A percentile compares a stretch with the other conserved stretches of the same genome.
phyloP scores from a whole-genome alignment of 2,113 vertebrate species.

The Anolis sagrei region DNA sequence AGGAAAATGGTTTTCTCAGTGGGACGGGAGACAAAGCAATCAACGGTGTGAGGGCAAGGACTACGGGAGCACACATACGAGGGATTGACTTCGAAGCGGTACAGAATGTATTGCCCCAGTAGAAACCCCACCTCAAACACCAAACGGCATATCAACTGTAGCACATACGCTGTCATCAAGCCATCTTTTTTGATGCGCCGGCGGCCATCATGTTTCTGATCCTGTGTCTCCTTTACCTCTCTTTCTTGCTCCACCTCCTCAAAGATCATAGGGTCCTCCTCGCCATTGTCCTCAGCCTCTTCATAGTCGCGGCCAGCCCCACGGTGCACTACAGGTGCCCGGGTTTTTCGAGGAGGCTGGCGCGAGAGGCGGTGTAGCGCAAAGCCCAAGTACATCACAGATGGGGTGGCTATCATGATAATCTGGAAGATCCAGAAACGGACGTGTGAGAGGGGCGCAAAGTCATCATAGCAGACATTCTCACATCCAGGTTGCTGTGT shows the following conservation, averaged over 20 bases:
- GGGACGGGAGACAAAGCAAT: slow-evolving; percentile 90
- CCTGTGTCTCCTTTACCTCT: slow-evolving; percentile 64
- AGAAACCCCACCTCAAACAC: slow-evolving; percentile 85
- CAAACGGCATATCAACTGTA: slow-evolving; percentile 83
- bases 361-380: slow-evolving; percentile 88
- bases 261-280: slow-evolving; percentile 89
- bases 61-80: slow-evolving; percentile 83
- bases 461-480: slow-evolving; percentile 89
- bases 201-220: slow-evolving; percentile 81
- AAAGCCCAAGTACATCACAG: slow-evolving; percentile 88
- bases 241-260: slow-evolving; percentile 83
- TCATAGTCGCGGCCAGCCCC: slow-evolving; percentile 82
- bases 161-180: slow-evolving; percentile 87
- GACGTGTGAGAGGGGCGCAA: slow-evolving; percentile 87
- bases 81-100: slow-evolving; percentile 83
- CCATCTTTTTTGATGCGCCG: slow-evolving; percentile 86
- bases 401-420: slow-evolving; percentile 86
- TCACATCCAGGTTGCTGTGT: slow-evolving; percentile 89
- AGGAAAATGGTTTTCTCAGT: slow-evolving; percentile 92
- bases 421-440: slow-evolving; percentile 93
- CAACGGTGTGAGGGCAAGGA: slow-evolving; percentile 87
- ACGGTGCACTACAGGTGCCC: slow-evolving; percentile 75
- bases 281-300: slow-evolving; percentile 83
- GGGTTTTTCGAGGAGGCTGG: slow-evolving; percentile 47
- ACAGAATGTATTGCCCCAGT: slow-evolving; percentile 86